phyloP scores from a whole-genome alignment of 2,888 invertebrate species.

The Drosophila koepferae region DNA sequence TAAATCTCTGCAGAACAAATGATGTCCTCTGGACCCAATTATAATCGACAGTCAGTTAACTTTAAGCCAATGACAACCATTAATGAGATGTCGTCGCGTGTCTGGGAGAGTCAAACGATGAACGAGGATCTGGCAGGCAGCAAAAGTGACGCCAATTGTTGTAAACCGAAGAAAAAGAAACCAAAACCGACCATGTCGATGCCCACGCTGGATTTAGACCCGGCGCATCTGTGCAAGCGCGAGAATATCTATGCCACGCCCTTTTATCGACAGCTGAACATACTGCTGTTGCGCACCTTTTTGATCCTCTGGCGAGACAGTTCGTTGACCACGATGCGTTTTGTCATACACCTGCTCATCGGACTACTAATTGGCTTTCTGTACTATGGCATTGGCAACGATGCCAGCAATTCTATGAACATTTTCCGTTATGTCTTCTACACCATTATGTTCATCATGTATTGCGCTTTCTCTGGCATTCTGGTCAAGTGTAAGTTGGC shows the following conservation, averaged over 20 bases:
- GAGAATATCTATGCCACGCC: conserved; percentile 87
- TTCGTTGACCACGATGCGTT: conserved; percentile 91
- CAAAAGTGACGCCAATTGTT: conserved; percentile 51
- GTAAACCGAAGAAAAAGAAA: conserved; percentile 71
- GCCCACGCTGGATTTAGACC: conserved; percentile 68
- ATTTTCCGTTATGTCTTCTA: conserved; percentile 96
- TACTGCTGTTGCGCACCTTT: conserved; percentile 88
- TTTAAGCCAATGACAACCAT: conserved; percentile 71
- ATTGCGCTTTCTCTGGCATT: conserved; percentile 96
- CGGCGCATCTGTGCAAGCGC: conserved; percentile 80
- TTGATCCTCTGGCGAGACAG: conserved; percentile 89
- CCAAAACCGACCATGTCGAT: conserved; percentile 49
- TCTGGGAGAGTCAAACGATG: conserved; percentile 67
- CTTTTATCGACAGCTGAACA: conserved; percentile 87
- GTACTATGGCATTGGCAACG: conserved; percentile 94
- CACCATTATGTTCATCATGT: conserved; percentile 96
- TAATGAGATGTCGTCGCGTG: conserved; percentile 72
- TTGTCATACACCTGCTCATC: conserved; percentile 92
- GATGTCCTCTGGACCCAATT: conserved; percentile 81
- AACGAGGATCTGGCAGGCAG: conserved; percentile 43
- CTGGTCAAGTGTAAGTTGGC: conserved; percentile 93
- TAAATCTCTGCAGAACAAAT: conserved; percentile 84
- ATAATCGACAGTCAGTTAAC: conserved; percentile 22
- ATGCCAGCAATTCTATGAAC: conserved; percentile 92
- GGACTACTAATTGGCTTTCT: conserved; percentile 93